Evolutionary conservation across 2,888 invertebrate genomes (phyloP).

Genomic region (Caenorhabditis uteleia): DNA sequence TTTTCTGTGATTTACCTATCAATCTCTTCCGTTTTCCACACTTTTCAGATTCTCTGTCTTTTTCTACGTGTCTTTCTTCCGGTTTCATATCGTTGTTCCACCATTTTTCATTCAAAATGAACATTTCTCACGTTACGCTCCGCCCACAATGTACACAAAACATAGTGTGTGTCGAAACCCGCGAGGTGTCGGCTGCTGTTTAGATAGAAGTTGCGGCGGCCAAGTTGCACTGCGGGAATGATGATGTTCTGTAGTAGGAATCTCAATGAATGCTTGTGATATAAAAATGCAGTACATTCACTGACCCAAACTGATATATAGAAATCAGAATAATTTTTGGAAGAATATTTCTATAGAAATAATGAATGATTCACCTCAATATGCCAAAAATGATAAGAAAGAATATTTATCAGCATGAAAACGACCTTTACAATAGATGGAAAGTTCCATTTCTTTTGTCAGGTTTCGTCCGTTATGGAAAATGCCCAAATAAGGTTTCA

Average conservation of each 20-base stretch:
- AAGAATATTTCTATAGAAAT: no score
- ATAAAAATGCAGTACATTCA: slow-evolving; percentile 37
- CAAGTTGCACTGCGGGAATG: slow-evolving; percentile 7
- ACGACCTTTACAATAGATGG: no score
- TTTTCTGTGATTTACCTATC: not conserved
- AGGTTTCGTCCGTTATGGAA: no score
- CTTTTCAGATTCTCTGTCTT: not conserved
- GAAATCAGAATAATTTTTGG: no score
- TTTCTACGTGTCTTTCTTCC: slow-evolving; percentile 1
- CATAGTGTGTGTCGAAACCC: slow-evolving; percentile 16
- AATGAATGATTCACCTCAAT: no score
- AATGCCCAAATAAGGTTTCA: no score
- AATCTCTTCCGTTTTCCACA: not conserved
- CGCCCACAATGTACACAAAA: slow-evolving; percentile 17
- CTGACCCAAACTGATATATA: no score
- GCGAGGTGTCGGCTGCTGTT: slow-evolving; percentile 20
- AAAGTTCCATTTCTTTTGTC: no score
- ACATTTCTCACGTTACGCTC: slow-evolving; percentile 4
- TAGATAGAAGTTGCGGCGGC: not conserved
- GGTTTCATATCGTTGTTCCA: not conserved
- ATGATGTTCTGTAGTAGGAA: slow-evolving; percentile 43
- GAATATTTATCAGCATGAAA: no score
- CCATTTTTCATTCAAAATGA: not conserved
- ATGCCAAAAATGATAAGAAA: no score
- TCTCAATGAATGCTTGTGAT: slow-evolving; percentile 38